Base-by-base conservation (phyloP, 2,797 vertebrate species). In the Esox masquinongy region DNA sequence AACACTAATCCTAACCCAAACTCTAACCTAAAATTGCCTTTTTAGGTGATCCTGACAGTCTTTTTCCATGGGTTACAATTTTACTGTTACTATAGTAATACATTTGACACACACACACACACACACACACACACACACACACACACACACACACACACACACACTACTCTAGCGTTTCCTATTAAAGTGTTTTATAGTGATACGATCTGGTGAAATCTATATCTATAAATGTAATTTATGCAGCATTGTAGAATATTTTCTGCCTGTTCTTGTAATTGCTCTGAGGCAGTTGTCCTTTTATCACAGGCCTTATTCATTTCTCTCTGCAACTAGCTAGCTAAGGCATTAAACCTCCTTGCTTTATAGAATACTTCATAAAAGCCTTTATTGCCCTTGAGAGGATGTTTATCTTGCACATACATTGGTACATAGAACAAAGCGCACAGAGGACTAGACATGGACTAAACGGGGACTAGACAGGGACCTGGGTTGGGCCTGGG, bases 151-250 rank as follows among this genome's bases (percentile, higher is more conserved):
- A 66, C 72, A 74, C 72, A 67, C 72, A 2, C 5, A 4, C 36
- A 2, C 1, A 4, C 36, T 39, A 39, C 36, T 39, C 36, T 39
- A 39, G 4, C 36, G 36, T 39, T 39, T 39, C 36, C 50, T 49
- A 87, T 86, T 87, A 85, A 80, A 79, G 81, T 78, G 85, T 85
- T 85, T 82, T 75, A 82, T 67, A 70, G 73, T 84, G 85, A 87
- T 85, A 88, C 84, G 84, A 78, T 75, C 75, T 53, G 68, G 78
- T 86, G 84, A 89, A 86, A 89, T 89, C 84, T 87, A 59, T 22
- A 85, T 85, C 85, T 81, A 79, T 80, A 86, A 89, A 88, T 88
- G 15, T 84, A 85, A 86, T 90, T 75, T 86, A 86, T 87, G 88
- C 82, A 83, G 85, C 80, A 81, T 84, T 79, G 76, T 89, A 88